A percentile compares a stretch with the other conserved stretches of the same genome.
These are phyloP conservation scores for Antigone vipio DNA, from an alignment of 2,113 vertebrate species.

Conservation along the genomic window DNA sequence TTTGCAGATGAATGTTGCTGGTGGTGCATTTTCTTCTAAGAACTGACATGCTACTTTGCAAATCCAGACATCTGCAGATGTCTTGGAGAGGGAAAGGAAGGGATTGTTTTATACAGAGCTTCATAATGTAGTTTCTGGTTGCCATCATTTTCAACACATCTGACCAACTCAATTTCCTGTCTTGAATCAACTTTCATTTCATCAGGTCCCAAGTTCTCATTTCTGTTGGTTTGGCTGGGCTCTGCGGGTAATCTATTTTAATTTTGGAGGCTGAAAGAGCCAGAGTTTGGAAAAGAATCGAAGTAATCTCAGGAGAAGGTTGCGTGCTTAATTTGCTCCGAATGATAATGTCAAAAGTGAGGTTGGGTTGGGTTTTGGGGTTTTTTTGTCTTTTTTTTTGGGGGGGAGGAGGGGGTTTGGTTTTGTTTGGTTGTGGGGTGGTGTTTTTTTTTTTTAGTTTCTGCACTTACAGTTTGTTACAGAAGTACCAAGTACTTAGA, in stretches of 20 bases:
- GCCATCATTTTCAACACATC: conserved; percentile 67
- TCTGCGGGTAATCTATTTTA: conserved; percentile 26
- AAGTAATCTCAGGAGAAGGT: not conserved
- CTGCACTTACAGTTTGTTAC: not conserved
- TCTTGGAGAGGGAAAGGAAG: not conserved
- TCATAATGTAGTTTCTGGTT: conserved; percentile 46
- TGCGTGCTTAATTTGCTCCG: conserved; percentile 16
- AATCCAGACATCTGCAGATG: not conserved
- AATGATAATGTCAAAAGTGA: conserved; percentile 8
- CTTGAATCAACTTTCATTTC: conserved; percentile 59
- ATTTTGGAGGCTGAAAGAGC: conserved; percentile 38
- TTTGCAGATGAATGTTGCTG: not conserved
- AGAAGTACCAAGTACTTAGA: not conserved
- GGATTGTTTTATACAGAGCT: not conserved
- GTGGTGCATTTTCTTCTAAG: not conserved
- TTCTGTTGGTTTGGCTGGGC: conserved; percentile 39
- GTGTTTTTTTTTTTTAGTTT: not conserved
- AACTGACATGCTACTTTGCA: not conserved
- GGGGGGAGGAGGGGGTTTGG: too few species aligned
- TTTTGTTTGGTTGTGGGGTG: not conserved
- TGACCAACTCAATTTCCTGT: conserved; percentile 76
- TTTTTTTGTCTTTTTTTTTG: not conserved
- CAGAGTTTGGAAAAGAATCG: conserved; percentile 6
- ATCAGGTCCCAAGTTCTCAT: conserved; percentile 27
- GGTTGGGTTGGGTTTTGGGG: too few species aligned